Evolutionary conservation across 2,113 vertebrate genomes (phyloP).

Genomic region (Chelonoidis abingdonii): DNA sequence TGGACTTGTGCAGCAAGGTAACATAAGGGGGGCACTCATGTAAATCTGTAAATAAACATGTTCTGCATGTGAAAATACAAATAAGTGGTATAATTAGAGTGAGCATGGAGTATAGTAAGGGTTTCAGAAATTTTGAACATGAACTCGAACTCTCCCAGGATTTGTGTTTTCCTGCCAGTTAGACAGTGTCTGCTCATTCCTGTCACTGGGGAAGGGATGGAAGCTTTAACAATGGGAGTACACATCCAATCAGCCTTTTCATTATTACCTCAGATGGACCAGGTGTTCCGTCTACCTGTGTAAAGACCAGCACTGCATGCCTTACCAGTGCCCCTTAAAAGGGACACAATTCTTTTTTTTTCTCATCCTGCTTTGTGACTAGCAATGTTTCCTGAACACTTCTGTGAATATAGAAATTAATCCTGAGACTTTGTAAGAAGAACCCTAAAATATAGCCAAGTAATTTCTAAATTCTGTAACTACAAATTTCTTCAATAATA

Average conservation of each 20-base stretch:
- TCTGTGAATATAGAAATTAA: neutral
- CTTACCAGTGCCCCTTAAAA: neutral
- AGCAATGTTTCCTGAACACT: neutral
- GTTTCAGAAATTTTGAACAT: neutral
- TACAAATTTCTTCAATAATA: neutral
- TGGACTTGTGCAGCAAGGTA: neutral
- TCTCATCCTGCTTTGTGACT: neutral
- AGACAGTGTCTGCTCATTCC: neutral
- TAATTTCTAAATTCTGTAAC: neutral
- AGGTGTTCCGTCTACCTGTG: neutral
- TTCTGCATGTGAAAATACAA: neutral
- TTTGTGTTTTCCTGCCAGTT: neutral
- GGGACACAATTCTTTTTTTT: neutral
- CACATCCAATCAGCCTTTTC: neutral
- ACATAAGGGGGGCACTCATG: neutral
- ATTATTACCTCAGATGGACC: neutral
- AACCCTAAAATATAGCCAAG: neutral
- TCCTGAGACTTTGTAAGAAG: neutral
- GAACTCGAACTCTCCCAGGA: neutral
- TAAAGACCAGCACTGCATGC: neutral
- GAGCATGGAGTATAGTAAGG: neutral
- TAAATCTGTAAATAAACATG: neutral
- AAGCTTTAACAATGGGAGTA: neutral
- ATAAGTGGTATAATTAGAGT: neutral
- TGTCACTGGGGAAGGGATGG: neutral